Evolutionary conservation across 2,797 vertebrate genomes (phyloP), one percentile per base, ranked within the genome.

Genomic region (Jordanella pulchra): DNA sequence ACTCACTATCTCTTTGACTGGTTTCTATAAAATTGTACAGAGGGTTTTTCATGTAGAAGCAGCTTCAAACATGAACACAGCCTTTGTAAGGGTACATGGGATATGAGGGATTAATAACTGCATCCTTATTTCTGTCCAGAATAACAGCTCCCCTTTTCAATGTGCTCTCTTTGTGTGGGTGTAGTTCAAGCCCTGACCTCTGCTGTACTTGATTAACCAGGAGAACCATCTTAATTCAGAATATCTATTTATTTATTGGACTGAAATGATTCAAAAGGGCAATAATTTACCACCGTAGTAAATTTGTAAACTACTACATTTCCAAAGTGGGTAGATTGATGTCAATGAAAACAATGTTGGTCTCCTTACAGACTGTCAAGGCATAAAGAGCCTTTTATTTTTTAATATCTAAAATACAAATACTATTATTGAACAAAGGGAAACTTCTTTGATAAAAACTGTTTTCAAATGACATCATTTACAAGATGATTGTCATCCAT

Each of bases 301-400:
- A 21, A 50, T 67, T 58, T 32, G 21, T 44, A 27, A 54, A 61
- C 28, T 47, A 28, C 70, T 67, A 67, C 39, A 55, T 21, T 21
- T 45, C 1, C 58, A 17, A 69, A 44, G 58, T 2, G 21, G 55
- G 58, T 67, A 0, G 45, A 64, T 42, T 61, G 10, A 61, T 12
- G 21, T 1, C 58, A n/a, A 23, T 63, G 4, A 63, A 35, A 63
- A 7, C 39, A n/a, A 5, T 42, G n/a, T 63, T 63, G 23, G 60
- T 63, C 32, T 63, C 30, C 3, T n/a, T n/a, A n/a, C 47, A 48
- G 1, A 48, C 17, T 48, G 15, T 21, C 47, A 14, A 13, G 13
- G 45, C n/a, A n/a, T n/a, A n/a, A n/a, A n/a, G 11, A 2, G 15
- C 45, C 13, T 14, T 12, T 47, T 18, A 17, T 48, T 48, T 4